phyloP scores from a whole-genome alignment of 2,113 vertebrate genomes.

The Eulemur macaco region DNA sequence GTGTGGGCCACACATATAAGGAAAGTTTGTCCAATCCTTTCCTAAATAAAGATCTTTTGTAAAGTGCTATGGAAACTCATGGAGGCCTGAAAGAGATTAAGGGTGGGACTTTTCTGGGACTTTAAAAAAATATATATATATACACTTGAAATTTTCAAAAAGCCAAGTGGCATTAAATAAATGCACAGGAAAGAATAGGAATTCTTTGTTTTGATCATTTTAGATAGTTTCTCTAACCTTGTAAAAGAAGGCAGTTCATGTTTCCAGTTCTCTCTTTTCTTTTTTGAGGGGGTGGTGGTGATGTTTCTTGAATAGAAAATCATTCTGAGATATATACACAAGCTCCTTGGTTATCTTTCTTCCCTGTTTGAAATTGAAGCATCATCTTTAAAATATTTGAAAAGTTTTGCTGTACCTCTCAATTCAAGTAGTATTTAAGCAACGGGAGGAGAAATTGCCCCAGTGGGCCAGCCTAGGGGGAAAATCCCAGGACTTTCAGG shows the following conservation, averaged over 20 bases:
- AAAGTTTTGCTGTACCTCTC: not conserved
- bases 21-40: constrained; percentile 86
- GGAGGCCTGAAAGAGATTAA: constrained; percentile 83
- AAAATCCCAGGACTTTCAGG: not conserved
- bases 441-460: not conserved
- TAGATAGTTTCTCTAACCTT: not conserved
- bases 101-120: constrained; percentile 72
- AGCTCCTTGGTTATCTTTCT: not conserved
- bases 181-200: not conserved
- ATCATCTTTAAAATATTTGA: not conserved
- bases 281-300: too few species aligned
- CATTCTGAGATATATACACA: not conserved
- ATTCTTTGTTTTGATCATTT: not conserved
- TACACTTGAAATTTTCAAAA: constrained; percentile 54
- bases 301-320: not conserved
- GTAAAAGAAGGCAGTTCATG: not conserved
- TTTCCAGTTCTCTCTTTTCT: not conserved
- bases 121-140: not conserved
- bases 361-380: not conserved
- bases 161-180: constrained; percentile 66
- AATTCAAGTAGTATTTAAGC: not conserved
- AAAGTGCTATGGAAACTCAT: constrained; percentile 86
- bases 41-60: constrained; percentile 87
- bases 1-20: constrained; percentile 86
- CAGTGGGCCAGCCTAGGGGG: not conserved